Evolutionary conservation across 2,113 vertebrate species (phyloP).

Genomic region (Athene noctua): DNA sequence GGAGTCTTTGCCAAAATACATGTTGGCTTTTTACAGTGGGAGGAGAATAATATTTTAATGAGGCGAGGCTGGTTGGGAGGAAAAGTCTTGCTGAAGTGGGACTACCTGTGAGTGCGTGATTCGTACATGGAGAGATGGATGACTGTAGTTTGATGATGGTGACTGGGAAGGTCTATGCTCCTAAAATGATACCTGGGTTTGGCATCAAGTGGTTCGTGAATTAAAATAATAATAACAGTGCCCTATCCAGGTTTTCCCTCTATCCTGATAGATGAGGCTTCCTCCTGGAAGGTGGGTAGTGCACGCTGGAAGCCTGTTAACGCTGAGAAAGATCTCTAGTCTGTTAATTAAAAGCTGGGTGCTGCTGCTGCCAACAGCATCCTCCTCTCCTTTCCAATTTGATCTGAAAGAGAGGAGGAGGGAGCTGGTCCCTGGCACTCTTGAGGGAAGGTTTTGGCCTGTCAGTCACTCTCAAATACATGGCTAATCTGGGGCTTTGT

Average conservation of each 20-base stretch:
- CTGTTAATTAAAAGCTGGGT: conserved; percentile 46
- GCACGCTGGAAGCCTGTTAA: not conserved
- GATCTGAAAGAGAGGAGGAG: conserved; percentile 28
- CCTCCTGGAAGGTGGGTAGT: not conserved
- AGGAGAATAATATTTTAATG: not conserved
- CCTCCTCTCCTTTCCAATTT: conserved; percentile 35
- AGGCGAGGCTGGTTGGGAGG: not conserved
- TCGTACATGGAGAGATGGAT: not conserved
- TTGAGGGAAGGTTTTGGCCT: not conserved
- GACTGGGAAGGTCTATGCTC: not conserved
- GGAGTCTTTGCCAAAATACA: not conserved
- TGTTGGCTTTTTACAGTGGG: not conserved
- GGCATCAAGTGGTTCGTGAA: not conserved
- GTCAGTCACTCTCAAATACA: not conserved
- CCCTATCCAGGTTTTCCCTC: not conserved
- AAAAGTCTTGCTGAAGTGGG: not conserved
- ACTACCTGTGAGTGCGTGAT: not conserved
- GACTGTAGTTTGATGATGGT: not conserved
- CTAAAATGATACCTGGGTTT: not conserved
- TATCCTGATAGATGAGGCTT: not conserved
- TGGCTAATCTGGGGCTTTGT: not conserved
- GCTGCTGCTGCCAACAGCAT: conserved; percentile 19
- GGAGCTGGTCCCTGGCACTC: not conserved
- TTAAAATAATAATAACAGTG: not conserved
- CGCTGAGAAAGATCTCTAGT: not conserved